Evolutionary conservation across 2,113 vertebrate species (phyloP).

Genomic region (Notechis scutatus): DNA sequence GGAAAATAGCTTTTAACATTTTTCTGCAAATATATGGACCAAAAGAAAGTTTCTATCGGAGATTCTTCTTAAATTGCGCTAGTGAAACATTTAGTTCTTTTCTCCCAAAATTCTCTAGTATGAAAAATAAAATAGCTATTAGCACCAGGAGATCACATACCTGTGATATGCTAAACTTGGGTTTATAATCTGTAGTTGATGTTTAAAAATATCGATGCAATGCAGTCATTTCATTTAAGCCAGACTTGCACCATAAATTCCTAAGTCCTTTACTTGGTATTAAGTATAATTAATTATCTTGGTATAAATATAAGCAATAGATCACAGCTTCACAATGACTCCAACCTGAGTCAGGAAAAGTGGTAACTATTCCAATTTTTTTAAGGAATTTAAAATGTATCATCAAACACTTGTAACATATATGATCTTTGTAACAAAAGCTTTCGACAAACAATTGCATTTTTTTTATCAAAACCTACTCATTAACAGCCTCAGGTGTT

Average conservation of each 20-base stretch:
- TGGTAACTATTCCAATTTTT: not conserved
- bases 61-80: not conserved
- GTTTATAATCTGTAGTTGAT: not conserved
- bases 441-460: not conserved
- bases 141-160: not conserved
- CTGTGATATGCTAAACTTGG: not conserved
- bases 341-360: not conserved
- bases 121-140: not conserved
- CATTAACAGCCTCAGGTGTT: not conserved
- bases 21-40: not conserved
- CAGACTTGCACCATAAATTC: not conserved
- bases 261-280: not conserved
- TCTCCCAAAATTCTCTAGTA: not conserved
- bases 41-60: not conserved
- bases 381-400: not conserved
- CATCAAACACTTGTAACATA: not conserved
- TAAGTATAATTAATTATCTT: not conserved
- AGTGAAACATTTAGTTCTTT: not conserved
- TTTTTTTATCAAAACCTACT: not conserved
- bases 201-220: not conserved
- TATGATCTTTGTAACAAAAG: not conserved
- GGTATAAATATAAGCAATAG: not conserved
- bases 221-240: not conserved
- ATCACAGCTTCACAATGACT: not conserved
- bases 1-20: not conserved